These are phyloP conservation scores for Limonius californicus DNA, from an alignment of 1,140 invertebrate genomes.

Conservation along the genomic window DNA sequence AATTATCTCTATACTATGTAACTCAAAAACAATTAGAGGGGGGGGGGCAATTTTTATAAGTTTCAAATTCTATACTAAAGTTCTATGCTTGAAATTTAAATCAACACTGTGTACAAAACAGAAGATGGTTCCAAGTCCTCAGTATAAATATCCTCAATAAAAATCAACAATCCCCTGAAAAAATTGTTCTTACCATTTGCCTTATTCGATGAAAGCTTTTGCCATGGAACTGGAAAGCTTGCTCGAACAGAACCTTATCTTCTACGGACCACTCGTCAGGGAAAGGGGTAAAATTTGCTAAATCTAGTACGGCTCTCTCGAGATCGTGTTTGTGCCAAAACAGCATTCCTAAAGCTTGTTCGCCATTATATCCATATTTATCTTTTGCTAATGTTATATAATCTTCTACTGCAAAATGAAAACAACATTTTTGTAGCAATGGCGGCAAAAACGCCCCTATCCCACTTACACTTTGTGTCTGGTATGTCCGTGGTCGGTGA, in stretches of 20 bases:
- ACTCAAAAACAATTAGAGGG: too few relatives aligned
- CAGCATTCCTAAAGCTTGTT: slow-evolving; percentile 95
- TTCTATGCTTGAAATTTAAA: too few relatives aligned
- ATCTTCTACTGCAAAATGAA: slow-evolving; percentile 76
- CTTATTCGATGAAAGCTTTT: slow-evolving; percentile 96
- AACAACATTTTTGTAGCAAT: neutral
- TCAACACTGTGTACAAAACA: too few relatives aligned
- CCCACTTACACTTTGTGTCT: slow-evolving; percentile 75
- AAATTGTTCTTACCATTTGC: slow-evolving; percentile 93
- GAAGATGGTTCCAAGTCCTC: too few relatives aligned
- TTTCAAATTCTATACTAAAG: too few relatives aligned
- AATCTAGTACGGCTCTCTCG: slow-evolving; percentile 83
- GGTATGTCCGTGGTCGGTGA: slow-evolving; percentile 85
- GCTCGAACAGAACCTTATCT: slow-evolving; percentile 97
- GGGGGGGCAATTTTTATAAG: too few relatives aligned
- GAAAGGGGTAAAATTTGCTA: slow-evolving; percentile 96
- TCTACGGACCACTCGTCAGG: slow-evolving; percentile 98
- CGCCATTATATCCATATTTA: slow-evolving; percentile 96
- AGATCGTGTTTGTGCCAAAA: slow-evolving; percentile 98
- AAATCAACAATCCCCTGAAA: too few relatives aligned
- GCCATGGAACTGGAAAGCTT: slow-evolving; percentile 96
- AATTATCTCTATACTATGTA: too few relatives aligned
- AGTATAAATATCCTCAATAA: too few relatives aligned
- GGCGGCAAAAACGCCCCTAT: neutral
- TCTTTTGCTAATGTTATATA: slow-evolving; percentile 94